Evolutionary conservation across 2,888 invertebrate species (phyloP).

Genomic region (Zygothrica quintamaculata): DNA sequence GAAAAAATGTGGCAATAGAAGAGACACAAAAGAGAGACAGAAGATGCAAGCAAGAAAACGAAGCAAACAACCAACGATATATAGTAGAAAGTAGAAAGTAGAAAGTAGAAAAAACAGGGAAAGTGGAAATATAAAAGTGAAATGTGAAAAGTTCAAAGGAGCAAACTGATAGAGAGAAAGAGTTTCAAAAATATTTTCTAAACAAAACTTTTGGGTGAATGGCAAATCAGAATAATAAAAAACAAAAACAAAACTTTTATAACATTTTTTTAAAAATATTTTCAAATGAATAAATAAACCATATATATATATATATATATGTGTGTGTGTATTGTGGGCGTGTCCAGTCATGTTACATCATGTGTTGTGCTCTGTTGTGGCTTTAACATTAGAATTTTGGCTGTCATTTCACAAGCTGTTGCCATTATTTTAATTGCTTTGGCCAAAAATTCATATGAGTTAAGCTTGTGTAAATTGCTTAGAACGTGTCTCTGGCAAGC

Average conservation of each 20-base stretch:
- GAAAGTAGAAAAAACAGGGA: too few relatives aligned
- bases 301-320: too few relatives aligned
- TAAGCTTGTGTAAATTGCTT: constrained; percentile 31
- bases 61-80: constrained; percentile 66
- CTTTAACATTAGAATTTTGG: constrained; percentile 12
- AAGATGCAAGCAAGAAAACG: constrained; percentile 74
- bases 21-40: constrained; percentile 83
- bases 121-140: constrained; percentile 25
- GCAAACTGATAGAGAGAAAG: constrained; percentile 38
- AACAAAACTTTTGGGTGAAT: constrained; percentile 18
- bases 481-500: constrained; percentile 27
- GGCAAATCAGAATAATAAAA: constrained; percentile 10
- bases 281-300: too few relatives aligned
- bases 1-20: constrained; percentile 85
- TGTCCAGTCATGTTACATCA: neutral
- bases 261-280: too few relatives aligned
- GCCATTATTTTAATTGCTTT: constrained; percentile 69
- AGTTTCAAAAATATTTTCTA: constrained; percentile 10
- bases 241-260: constrained; percentile 1
- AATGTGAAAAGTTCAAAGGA: constrained; percentile 43
- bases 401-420: constrained; percentile 20
- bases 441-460: constrained; percentile 48
- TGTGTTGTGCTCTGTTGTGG: constrained; percentile 38
- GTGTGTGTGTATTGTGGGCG: too few relatives aligned
- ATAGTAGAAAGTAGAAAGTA: constrained; percentile 29